Percentiles rank a stretch among this genome's conserved stretches.
These are phyloP conservation scores for Lasioglossum morio DNA, from an alignment of 2,888 invertebrate species.

Conservation along the genomic window DNA sequence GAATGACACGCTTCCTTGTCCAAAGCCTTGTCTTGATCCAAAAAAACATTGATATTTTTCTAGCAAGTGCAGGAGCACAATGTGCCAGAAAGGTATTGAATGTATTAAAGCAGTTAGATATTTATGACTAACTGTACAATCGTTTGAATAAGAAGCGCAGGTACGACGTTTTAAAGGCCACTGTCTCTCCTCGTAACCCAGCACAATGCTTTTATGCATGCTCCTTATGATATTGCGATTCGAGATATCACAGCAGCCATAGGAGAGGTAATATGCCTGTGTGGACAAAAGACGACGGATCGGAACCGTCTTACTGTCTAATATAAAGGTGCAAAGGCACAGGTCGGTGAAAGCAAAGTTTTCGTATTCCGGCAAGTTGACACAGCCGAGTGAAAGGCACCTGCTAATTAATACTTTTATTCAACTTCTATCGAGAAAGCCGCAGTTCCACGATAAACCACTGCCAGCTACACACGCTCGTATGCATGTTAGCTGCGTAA, in stretches of 20 bases:
- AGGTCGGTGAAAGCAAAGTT: conserved; percentile 60
- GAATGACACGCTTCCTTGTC: too few species aligned
- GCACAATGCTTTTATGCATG: neutral
- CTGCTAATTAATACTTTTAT: conserved; percentile 66
- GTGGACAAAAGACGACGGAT: conserved; percentile 22
- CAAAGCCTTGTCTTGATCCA: too few species aligned
- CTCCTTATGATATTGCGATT: neutral
- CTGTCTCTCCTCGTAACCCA: neutral
- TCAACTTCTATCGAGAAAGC: conserved; percentile 37
- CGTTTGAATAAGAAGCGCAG: neutral
- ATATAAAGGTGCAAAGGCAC: conserved; percentile 10
- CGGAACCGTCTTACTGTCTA: conserved; percentile 24
- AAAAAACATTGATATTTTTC: neutral
- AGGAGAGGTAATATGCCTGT: neutral
- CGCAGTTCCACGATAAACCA: conserved; percentile 3
- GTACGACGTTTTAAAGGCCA: neutral
- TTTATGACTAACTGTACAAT: neutral
- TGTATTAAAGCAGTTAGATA: neutral
- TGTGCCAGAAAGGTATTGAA: neutral
- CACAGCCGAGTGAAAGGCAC: conserved; percentile 62
- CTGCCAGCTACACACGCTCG: neutral
- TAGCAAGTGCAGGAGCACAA: neutral
- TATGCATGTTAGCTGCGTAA: neutral
- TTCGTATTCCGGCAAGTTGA: conserved; percentile 26
- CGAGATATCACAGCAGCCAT: neutral